These are phyloP conservation scores for Toxostoma redivivum DNA, from an alignment of 2,113 vertebrate genomes.

Conservation along the genomic window DNA sequence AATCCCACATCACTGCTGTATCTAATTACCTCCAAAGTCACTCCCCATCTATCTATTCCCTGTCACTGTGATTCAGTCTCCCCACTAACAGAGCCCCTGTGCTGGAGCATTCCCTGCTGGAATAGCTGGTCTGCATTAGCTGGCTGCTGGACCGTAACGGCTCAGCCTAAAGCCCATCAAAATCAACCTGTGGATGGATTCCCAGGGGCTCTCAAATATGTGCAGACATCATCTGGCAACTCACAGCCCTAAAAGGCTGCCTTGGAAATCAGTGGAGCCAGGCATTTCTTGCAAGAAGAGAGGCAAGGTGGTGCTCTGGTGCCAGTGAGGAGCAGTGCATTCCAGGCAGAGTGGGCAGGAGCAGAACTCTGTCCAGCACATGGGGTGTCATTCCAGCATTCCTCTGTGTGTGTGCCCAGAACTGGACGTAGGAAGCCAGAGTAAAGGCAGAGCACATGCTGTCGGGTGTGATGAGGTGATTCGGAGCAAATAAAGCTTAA, in stretches of 20 bases:
- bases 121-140: not conserved
- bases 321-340: accelerated
- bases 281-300: not conserved
- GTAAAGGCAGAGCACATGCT: not conserved
- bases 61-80: not conserved
- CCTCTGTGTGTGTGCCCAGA: not conserved
- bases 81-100: not conserved
- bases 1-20: not conserved
- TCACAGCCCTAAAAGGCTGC: not conserved
- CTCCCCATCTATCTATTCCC: not conserved
- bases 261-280: accelerated
- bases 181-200: not conserved
- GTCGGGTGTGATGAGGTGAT: not conserved
- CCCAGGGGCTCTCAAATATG: not conserved
- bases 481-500: not conserved
- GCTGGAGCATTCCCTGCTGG: not conserved
- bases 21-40: not conserved
- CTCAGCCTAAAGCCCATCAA: not conserved
- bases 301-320: not conserved
- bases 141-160: not conserved
- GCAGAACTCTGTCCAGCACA: not conserved
- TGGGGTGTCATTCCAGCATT: not conserved
- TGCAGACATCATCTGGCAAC: not conserved
- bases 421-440: accelerated
- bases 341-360: not conserved